A percentile compares a stretch with the other conserved stretches of the same genome.
phyloP scores from a whole-genome alignment of 2,113 vertebrate species.

The Heloderma charlesbogerti region DNA sequence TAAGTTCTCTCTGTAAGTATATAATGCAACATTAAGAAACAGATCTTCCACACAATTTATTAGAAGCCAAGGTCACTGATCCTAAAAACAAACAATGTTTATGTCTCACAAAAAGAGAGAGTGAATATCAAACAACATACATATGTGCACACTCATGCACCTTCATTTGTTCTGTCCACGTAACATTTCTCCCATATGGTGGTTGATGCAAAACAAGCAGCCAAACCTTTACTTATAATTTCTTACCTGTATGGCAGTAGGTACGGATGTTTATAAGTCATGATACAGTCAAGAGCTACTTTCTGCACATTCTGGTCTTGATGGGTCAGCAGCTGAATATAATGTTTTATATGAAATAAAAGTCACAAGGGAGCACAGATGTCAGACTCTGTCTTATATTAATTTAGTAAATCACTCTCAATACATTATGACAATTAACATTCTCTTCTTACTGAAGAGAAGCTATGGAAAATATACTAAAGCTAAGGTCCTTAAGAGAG shows the following conservation, averaged over 20 bases:
- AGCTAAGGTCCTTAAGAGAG: neutral
- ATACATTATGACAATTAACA: neutral
- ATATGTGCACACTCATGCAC: neutral
- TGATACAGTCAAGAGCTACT: conserved; percentile 89
- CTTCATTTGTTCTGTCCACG: neutral
- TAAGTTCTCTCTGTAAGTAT: conserved; percentile 88
- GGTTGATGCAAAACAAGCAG: neutral
- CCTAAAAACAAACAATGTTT: conserved; percentile 1
- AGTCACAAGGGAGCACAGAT: conserved; percentile 44
- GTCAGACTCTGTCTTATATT: neutral
- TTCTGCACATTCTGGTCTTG: conserved; percentile 93
- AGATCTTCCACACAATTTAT: conserved; percentile 16
- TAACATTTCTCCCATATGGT: neutral
- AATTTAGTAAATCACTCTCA: neutral
- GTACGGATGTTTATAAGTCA: conserved; percentile 92
- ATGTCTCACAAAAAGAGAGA: neutral
- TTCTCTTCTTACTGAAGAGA: neutral
- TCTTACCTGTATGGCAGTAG: conserved; percentile 92
- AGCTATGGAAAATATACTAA: neutral
- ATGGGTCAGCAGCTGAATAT: conserved; percentile 88
- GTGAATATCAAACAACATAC: neutral
- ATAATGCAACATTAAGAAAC: conserved; percentile 21
- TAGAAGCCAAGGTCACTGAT: neutral
- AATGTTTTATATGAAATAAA: conserved; percentile 46
- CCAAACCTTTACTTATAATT: neutral